Evolutionary conservation across 2,113 vertebrate genomes (phyloP).

Genomic region (Lepisosteus osseus): DNA sequence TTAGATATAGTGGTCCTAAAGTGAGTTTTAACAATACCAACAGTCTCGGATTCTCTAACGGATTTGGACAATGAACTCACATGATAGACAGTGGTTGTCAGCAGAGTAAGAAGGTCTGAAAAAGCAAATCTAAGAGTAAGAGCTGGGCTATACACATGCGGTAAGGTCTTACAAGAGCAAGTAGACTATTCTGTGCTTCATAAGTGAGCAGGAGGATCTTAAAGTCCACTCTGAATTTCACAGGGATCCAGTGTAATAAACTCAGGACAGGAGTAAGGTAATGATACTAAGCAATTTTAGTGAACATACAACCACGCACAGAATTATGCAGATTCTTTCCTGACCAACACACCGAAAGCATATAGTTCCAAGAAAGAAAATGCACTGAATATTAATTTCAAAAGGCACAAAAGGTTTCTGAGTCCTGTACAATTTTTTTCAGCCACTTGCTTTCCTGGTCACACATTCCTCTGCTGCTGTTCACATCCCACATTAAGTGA

Average conservation of each 20-base stretch:
- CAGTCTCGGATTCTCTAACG: too few relatives aligned
- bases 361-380: not conserved
- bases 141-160: too few relatives aligned
- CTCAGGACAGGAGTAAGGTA: not conserved
- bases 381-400: too few relatives aligned
- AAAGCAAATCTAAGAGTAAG: too few relatives aligned
- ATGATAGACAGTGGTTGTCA: too few relatives aligned
- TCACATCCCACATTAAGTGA: conserved; percentile 17
- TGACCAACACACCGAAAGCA: not conserved
- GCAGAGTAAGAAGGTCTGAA: too few relatives aligned
- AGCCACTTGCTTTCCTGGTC: conserved; percentile 12
- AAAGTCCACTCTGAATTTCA: not conserved
- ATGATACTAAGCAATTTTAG: not conserved
- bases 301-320: not conserved
- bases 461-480: conserved; percentile 14
- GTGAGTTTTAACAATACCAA: too few relatives aligned
- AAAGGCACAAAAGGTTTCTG: conserved; percentile 5
- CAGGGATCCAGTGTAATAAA: not conserved
- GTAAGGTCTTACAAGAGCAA: too few relatives aligned
- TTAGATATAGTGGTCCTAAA: too few relatives aligned
- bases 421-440: conserved; percentile 1
- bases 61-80: too few relatives aligned
- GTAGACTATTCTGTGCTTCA: too few relatives aligned
- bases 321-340: not conserved
- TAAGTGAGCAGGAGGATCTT: too few relatives aligned